phyloP scores from a whole-genome alignment of 2,113 vertebrate species.

The Bubalus kerabau region DNA sequence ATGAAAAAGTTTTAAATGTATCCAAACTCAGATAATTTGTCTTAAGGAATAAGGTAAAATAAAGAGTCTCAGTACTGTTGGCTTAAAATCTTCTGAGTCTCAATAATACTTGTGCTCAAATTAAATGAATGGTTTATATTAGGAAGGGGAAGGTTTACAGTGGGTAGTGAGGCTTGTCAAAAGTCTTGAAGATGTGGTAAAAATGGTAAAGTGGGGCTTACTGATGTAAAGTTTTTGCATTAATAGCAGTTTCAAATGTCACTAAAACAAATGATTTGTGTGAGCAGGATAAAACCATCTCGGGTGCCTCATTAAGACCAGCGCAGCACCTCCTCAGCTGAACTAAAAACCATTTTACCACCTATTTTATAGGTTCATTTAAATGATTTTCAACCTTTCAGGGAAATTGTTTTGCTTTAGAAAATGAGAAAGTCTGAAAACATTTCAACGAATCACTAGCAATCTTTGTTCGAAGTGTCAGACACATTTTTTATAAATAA shows the following conservation, averaged over 20 bases:
- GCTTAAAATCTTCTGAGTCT: background rate
- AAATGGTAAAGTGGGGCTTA: constrained; percentile 24
- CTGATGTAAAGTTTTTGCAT: constrained; percentile 17
- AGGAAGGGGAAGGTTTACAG: background rate
- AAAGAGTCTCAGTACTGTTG: background rate
- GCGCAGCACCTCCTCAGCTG: constrained; percentile 18
- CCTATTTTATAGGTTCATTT: constrained; percentile 53
- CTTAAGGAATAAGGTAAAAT: background rate
- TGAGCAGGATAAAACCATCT: constrained; percentile 13
- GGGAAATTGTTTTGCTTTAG: constrained; percentile 60
- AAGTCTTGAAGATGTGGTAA: constrained; percentile 32
- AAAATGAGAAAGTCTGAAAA: constrained; percentile 36
- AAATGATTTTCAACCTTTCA: constrained; percentile 60
- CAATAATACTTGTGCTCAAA: background rate
- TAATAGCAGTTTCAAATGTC: constrained; percentile 49
- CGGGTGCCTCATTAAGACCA: constrained; percentile 43
- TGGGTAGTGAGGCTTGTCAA: background rate
- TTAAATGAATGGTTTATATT: background rate
- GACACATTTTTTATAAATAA: constrained; percentile 13
- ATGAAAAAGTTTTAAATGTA: background rate
- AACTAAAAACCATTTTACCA: constrained; percentile 36
- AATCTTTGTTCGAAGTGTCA: constrained; percentile 37
- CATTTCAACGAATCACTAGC: constrained; percentile 41
- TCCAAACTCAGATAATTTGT: background rate
- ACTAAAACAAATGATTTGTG: constrained; percentile 53